Conservation (phyloP, 2,113 vertebrate genomes). For the Piaya cayana region DNA sequence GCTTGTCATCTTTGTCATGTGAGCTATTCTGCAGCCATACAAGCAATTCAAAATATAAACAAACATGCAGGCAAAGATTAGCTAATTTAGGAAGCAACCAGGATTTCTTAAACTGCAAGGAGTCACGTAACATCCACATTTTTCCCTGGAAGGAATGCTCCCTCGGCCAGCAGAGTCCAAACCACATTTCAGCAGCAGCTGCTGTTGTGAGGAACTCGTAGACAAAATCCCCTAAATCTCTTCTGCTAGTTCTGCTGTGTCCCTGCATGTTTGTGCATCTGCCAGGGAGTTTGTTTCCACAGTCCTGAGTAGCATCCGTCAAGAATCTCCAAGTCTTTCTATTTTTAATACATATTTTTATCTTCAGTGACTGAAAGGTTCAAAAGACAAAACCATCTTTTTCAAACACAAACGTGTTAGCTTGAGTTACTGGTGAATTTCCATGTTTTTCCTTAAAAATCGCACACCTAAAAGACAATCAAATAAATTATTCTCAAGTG, state of each 20-base stretch:
- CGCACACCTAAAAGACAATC: neutral
- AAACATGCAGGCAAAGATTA: neutral
- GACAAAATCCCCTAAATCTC: neutral
- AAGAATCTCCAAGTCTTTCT: neutral
- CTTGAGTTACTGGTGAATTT: neutral
- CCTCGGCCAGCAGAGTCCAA: neutral
- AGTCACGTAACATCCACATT: constrained; percentile 18
- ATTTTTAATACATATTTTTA: neutral
- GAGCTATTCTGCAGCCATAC: neutral
- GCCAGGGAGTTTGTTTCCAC: neutral
- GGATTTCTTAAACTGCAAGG: constrained; percentile 43
- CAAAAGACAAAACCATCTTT: neutral
- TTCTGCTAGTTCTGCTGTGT: neutral
- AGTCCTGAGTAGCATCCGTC: neutral
- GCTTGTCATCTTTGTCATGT: neutral
- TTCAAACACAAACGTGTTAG: neutral
- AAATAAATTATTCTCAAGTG: neutral
- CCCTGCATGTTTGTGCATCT: neutral
- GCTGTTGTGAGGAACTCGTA: neutral
- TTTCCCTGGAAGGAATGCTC: constrained; percentile 19
- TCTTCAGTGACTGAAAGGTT: neutral
- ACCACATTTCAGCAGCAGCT: constrained; percentile 14
- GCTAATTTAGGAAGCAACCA: constrained; percentile 54
- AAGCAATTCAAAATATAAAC: neutral
- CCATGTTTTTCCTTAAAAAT: neutral